These are phyloP conservation scores for Austrolebias charrua DNA, from an alignment of 2,797 vertebrate genomes.

Conservation along the genomic window DNA sequence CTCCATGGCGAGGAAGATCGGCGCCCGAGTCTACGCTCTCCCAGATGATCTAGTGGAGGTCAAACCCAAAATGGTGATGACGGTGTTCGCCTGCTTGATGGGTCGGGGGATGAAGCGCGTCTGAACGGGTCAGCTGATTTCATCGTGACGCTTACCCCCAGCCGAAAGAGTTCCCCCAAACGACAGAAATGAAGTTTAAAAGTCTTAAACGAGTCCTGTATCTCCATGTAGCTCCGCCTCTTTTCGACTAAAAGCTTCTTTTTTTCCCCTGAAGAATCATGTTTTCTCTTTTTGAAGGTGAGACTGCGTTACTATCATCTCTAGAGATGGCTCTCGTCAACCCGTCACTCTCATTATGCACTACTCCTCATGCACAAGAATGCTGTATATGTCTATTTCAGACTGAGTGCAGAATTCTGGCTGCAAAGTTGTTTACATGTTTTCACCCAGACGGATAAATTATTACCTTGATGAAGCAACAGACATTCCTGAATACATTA, in stretches of 20 bases:
- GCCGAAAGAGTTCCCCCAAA: slow-evolving; percentile 65
- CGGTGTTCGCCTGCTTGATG: slow-evolving; percentile 98
- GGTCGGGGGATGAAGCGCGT: slow-evolving; percentile 93
- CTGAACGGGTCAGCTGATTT: slow-evolving; percentile 66
- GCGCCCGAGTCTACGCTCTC: slow-evolving; percentile 93
- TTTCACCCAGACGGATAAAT: slow-evolving; percentile 62
- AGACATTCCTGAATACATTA: slow-evolving; percentile 59
- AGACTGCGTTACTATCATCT: slow-evolving; percentile 29
- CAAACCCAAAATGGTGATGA: slow-evolving; percentile 99
- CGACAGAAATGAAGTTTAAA: slow-evolving; percentile 73
- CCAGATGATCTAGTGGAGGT: slow-evolving; percentile 97
- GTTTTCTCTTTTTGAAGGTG: slow-evolving; percentile 49
- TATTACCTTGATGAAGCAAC: slow-evolving; percentile 53
- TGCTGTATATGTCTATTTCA: slow-evolving; percentile 45
- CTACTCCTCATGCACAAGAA: slow-evolving; percentile 48
- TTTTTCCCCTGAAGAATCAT: slow-evolving; percentile 38
- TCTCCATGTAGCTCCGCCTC: slow-evolving; percentile 32
- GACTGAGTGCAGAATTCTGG: slow-evolving; percentile 57
- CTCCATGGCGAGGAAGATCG: slow-evolving; percentile 97
- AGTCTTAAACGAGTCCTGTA: slow-evolving; percentile 48
- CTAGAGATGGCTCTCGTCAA: slow-evolving; percentile 37
- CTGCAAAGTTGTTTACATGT: slow-evolving; percentile 75
- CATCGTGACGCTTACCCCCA: slow-evolving; percentile 60
- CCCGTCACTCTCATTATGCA: slow-evolving; percentile 52
- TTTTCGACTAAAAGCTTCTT: slow-evolving; percentile 21